phyloP scores from a whole-genome alignment of 1,140 invertebrate species.

The Gerris buenoi region DNA sequence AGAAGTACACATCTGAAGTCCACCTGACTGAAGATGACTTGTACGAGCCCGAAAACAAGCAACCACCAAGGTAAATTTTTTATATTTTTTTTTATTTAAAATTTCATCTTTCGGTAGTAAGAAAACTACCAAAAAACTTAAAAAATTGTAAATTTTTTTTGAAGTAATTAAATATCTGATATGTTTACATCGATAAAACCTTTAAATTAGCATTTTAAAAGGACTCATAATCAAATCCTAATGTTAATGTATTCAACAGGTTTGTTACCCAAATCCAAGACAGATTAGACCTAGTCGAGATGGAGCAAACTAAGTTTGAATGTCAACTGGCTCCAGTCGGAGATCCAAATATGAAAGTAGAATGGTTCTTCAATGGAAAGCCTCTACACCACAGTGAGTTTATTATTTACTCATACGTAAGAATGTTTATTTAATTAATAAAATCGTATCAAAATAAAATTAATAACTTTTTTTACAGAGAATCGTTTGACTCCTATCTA shows the following conservation, averaged over 20 bases:
- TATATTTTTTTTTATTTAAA: too few species aligned
- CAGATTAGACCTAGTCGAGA: constrained; percentile 69
- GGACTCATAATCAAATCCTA: too few species aligned
- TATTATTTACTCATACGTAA: too few species aligned
- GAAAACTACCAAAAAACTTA: too few species aligned
- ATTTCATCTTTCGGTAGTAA: too few species aligned
- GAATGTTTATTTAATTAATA: too few species aligned
- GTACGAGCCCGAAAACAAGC: constrained; percentile 74
- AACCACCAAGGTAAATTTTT: constrained; percentile 47
- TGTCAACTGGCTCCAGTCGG: constrained; percentile 85
- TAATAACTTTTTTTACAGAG: constrained; percentile 40
- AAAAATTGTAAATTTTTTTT: neutral
- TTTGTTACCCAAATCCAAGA: constrained; percentile 84
- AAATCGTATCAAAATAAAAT: too few species aligned
- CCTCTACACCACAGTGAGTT: constrained; percentile 68
- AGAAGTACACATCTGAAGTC: constrained; percentile 80
- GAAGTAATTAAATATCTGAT: neutral
- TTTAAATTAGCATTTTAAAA: too few species aligned
- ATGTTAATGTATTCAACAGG: too few species aligned
- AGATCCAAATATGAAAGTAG: constrained; percentile 92
- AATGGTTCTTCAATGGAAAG: constrained; percentile 91
- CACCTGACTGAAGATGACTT: constrained; percentile 77
- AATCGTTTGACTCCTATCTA: constrained; percentile 84
- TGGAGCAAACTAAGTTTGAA: constrained; percentile 82
- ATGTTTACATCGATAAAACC: too few species aligned